Base-by-base conservation (phyloP, 2,888 invertebrate genomes). In the Orthonychiurus folsomi region DNA sequence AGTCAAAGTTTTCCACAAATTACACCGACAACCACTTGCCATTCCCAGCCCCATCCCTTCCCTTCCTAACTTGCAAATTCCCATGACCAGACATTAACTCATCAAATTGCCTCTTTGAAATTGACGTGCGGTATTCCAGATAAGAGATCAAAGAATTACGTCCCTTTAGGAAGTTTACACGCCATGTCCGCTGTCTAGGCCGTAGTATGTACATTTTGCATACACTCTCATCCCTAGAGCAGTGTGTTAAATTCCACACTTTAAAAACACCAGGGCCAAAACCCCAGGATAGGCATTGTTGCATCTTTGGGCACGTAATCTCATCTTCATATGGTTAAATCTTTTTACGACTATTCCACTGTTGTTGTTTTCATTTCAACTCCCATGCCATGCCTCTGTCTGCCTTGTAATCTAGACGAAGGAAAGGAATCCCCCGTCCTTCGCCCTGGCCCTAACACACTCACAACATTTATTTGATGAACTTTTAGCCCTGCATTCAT, bases 51-150 rank as follows among this genome's bases (percentile, higher is more conserved):
- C 3, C n/a, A 20, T 21, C 52, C 23, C 3, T 52, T 52, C 3
- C 23, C 23, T n/a, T 21, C 23, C 3, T 52, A 3, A 52, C 20
- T 21, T n/a, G 52, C 25, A 24, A 55, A 23, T 55, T 55, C 55
- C 3, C 3, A 52, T 52, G 3, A 3, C 23, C 52, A n/a, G 5
- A 9, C 52, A 21, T 20, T 5, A n/a, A 5, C 20, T 52, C 3
- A 52, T n/a, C 23, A 20, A 52, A 21, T 52, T 52, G 52, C 52
- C 5, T 52, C 12, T 47, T 15, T 47, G 48, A 52, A 52, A 52
- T 52, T 52, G 52, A n/a, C 23, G 52, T n/a, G 23, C n/a, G 52
- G 52, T 20, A 21, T 52, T 52, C 23, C 23, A 20, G n/a, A 52
- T n/a, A 52, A n/a, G 52, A 21, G 52, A 52, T n/a, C 20, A 21